Evolutionary conservation across 2,797 vertebrate species (phyloP).

Genomic region (Galago senegalensis): DNA sequence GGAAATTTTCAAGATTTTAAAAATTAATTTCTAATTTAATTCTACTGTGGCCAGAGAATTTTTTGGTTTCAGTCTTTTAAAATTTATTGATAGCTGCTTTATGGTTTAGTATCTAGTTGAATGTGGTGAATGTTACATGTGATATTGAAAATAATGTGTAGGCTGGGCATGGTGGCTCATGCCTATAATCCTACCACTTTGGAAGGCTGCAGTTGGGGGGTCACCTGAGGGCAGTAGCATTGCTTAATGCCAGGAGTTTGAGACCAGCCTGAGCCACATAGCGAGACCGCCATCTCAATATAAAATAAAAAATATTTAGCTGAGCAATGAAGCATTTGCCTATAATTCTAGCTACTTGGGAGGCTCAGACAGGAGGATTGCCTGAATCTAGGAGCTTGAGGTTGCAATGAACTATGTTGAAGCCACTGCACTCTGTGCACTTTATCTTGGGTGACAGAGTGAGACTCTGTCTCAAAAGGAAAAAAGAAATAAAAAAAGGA

Average conservation of each 20-base stretch:
- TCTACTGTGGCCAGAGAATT: not conserved
- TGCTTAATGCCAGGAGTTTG: too few species aligned
- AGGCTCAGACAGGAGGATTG: too few species aligned
- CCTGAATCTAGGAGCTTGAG: not conserved
- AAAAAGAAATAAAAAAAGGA: too few species aligned
- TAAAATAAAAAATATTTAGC: too few species aligned
- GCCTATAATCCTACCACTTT: too few species aligned
- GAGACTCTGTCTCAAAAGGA: not conserved
- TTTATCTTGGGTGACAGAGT: not conserved
- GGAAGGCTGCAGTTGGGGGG: too few species aligned
- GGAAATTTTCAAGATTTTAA: not conserved
- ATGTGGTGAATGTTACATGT: not conserved
- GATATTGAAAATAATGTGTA: not conserved
- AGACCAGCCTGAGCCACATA: too few species aligned
- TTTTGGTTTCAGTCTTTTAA: not conserved
- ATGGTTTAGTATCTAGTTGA: not conserved
- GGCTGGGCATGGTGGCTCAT: too few species aligned
- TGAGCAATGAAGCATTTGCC: too few species aligned
- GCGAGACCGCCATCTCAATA: too few species aligned
- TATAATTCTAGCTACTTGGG: too few species aligned
- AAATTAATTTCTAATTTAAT: conserved; percentile 42
- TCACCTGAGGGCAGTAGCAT: too few species aligned
- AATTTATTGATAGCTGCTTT: not conserved
- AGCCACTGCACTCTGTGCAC: not conserved
- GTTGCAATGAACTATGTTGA: not conserved